phyloP scores from a whole-genome alignment of 2,113 vertebrate species.

The Helogale parvula region DNA sequence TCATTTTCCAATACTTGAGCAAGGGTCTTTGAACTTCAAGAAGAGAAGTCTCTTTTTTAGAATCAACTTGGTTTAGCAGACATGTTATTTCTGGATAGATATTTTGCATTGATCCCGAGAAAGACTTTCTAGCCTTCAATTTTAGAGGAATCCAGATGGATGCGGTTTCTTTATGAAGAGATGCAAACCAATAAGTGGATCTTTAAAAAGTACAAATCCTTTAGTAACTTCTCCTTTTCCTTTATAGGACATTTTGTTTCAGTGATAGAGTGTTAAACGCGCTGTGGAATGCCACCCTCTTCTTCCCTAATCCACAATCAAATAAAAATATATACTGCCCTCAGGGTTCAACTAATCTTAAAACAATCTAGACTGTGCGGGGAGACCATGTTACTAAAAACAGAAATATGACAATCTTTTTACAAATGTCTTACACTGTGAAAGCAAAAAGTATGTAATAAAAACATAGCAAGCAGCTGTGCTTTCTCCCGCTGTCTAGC shows the following conservation, averaged over 20 bases:
- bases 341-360: slow-evolving; percentile 28
- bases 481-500: background rate
- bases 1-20: background rate
- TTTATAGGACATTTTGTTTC: background rate
- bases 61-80: background rate
- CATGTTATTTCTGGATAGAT: background rate
- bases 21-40: background rate
- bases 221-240: background rate
- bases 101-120: background rate
- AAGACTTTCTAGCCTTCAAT: background rate
- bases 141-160: background rate
- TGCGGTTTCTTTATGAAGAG: background rate
- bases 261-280: background rate
- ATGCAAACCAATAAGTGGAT: background rate
- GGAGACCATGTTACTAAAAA: background rate
- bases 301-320: background rate
- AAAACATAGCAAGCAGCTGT: background rate
- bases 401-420: background rate
- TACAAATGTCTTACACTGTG: background rate
- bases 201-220: background rate
- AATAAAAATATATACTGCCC: slow-evolving; percentile 29
- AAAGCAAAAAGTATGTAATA: background rate
- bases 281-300: background rate
- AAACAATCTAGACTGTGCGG: background rate
- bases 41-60: background rate